These are phyloP conservation scores for Platysteira castanea DNA, from an alignment of 2,113 vertebrate genomes.

Conservation along the genomic window DNA sequence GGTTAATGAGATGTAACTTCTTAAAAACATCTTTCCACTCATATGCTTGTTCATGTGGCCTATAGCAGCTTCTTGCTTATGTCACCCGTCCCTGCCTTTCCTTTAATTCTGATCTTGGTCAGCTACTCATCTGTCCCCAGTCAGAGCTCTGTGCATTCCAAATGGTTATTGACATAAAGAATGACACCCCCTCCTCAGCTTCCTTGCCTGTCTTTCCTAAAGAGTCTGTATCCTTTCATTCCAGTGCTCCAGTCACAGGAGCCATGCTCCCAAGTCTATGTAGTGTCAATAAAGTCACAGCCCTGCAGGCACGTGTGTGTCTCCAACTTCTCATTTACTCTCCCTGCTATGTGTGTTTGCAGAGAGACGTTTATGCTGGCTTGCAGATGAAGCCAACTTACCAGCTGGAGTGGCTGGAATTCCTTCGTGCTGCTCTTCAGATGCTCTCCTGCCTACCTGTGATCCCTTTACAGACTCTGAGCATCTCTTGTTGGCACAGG, in stretches of 20 bases:
- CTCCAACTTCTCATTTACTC: background rate
- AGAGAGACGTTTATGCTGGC: background rate
- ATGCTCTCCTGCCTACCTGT: background rate
- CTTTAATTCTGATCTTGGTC: background rate
- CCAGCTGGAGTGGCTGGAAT: background rate
- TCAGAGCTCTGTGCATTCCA: background rate
- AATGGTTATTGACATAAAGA: background rate
- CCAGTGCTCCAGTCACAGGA: background rate
- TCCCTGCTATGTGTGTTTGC: background rate
- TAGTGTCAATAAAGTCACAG: background rate
- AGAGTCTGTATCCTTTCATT: background rate
- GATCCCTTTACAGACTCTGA: background rate
- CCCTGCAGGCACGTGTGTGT: no score
- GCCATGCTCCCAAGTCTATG: rapidly evolving
- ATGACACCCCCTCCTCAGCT: background rate
- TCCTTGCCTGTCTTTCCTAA: background rate
- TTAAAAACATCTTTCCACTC: background rate
- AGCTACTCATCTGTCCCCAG: background rate
- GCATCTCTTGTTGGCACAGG: rapidly evolving
- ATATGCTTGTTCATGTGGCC: no score
- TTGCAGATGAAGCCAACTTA: rapidly evolving
- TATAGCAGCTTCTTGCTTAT: background rate
- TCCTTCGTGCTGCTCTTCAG: background rate
- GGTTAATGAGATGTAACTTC: background rate
- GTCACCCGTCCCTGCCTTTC: background rate